phyloP scores from a whole-genome alignment of 2,888 invertebrate genomes.

The Cataglyphis livida region DNA sequence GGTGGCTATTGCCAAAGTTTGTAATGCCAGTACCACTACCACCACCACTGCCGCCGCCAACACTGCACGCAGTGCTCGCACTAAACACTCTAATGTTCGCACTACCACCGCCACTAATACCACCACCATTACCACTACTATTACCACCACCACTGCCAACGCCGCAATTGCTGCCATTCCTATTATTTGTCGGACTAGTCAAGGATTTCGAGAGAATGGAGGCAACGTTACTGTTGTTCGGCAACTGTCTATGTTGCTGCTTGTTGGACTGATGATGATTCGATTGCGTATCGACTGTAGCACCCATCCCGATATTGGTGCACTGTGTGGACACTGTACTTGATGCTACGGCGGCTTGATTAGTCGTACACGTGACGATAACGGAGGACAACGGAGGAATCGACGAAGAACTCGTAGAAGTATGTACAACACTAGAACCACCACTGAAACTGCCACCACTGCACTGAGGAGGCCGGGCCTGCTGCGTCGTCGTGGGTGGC shows the following conservation, averaged over 20 bases:
- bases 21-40: slow-evolving; percentile 71
- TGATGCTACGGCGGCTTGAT: slow-evolving; percentile 70
- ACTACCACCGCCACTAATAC: slow-evolving; percentile 66
- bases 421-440: slow-evolving; percentile 78
- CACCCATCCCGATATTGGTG: slow-evolving; percentile 57
- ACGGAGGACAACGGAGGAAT: slow-evolving; percentile 64
- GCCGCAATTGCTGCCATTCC: slow-evolving; percentile 73
- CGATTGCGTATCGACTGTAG: slow-evolving; percentile 70
- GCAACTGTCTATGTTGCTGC: slow-evolving; percentile 79
- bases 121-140: slow-evolving; percentile 60
- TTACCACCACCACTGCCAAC: slow-evolving; percentile 52
- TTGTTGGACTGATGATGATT: slow-evolving; percentile 77
- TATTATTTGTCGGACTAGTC: slow-evolving; percentile 84
- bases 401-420: slow-evolving; percentile 72
- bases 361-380: slow-evolving; percentile 70
- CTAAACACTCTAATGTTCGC: slow-evolving; percentile 75
- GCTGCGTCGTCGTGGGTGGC: slow-evolving; percentile 72
- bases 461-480: slow-evolving; percentile 77
- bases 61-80: slow-evolving; percentile 69
- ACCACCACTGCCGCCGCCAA: slow-evolving; percentile 66
- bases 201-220: slow-evolving; percentile 84
- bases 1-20: slow-evolving; percentile 84
- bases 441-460: slow-evolving; percentile 77
- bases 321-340: slow-evolving; percentile 75
- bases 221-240: slow-evolving; percentile 77